phyloP scores from a whole-genome alignment of 2,113 vertebrate species.

The Anoura caudifer region DNA sequence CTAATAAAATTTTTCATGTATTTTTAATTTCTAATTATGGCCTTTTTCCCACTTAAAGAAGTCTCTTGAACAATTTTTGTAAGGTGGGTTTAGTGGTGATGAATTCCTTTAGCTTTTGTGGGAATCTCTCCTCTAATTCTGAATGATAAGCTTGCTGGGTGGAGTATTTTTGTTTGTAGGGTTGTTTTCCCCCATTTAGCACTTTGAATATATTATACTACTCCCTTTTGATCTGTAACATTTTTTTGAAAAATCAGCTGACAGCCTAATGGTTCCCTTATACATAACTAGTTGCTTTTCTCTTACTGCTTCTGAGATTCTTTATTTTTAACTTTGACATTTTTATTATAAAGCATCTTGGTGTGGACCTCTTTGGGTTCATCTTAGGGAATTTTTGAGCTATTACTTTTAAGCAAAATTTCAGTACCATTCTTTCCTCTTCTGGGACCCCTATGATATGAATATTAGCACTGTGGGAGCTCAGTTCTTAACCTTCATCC shows the following conservation, averaged over 20 bases:
- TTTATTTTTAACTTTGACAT: neutral
- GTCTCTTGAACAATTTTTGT: neutral
- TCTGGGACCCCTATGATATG: neutral
- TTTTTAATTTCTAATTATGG: no score
- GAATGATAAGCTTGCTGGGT: neutral
- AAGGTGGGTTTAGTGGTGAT: neutral
- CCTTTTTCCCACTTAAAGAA: no score
- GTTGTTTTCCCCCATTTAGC: neutral
- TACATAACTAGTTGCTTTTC: neutral
- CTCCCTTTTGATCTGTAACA: neutral
- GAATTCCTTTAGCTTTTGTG: neutral
- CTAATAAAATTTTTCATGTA: no score
- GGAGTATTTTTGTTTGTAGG: neutral
- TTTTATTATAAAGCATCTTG: neutral
- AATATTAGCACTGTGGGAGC: no score
- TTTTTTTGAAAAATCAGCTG: neutral
- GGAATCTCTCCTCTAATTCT: neutral
- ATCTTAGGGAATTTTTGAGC: neutral
- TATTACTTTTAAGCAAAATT: neutral
- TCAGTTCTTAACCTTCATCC: no score
- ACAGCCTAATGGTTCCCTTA: neutral
- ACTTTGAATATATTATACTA: neutral
- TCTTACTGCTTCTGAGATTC: neutral
- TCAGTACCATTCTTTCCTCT: neutral
- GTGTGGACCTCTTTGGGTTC: neutral